Conservation (phyloP, 2,888 invertebrate genomes). For the Chelonus formosanus region DNA sequence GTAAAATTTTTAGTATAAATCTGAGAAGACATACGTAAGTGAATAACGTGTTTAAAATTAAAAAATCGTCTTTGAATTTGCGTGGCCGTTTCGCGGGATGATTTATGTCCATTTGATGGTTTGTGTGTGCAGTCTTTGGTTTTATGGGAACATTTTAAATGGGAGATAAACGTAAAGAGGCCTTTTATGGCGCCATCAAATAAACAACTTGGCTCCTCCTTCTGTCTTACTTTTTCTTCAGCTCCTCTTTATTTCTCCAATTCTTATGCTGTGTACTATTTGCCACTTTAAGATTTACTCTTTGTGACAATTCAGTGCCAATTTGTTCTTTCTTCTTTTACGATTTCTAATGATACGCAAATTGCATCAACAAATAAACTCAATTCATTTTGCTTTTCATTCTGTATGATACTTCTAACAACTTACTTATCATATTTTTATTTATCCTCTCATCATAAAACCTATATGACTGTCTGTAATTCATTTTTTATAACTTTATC, state of each 20-base stretch:
- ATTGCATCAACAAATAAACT: conserved; percentile 7
- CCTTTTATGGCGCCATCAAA: conserved; percentile 66
- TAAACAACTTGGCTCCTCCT: conserved; percentile 66
- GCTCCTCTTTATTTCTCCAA: conserved; percentile 30
- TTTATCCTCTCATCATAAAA: too few species aligned
- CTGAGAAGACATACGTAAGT: conserved; percentile 1
- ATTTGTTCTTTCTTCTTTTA: conserved; percentile 35
- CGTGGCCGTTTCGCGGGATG: conserved; percentile 57
- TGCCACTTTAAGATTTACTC: conserved; percentile 41
- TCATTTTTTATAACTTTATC: too few species aligned
- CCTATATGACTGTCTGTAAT: too few species aligned
- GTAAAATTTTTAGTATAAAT: not conserved
- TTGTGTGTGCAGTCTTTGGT: conserved; percentile 61
- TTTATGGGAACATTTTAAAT: conserved; percentile 65
- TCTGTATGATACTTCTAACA: too few species aligned
- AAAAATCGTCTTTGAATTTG: conserved; percentile 40
- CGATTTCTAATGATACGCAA: conserved; percentile 14
- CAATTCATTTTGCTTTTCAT: too few species aligned
- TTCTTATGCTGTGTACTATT: conserved; percentile 28
- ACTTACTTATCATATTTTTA: too few species aligned
- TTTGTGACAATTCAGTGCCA: conserved; percentile 37
- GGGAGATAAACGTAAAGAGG: conserved; percentile 66
- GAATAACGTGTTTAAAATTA: conserved; percentile 5
- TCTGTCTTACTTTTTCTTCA: conserved; percentile 44
- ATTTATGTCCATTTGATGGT: conserved; percentile 63